Evolutionary conservation across 2,888 invertebrate species (phyloP).

Genomic region (Anoplius nigerrimus): DNA sequence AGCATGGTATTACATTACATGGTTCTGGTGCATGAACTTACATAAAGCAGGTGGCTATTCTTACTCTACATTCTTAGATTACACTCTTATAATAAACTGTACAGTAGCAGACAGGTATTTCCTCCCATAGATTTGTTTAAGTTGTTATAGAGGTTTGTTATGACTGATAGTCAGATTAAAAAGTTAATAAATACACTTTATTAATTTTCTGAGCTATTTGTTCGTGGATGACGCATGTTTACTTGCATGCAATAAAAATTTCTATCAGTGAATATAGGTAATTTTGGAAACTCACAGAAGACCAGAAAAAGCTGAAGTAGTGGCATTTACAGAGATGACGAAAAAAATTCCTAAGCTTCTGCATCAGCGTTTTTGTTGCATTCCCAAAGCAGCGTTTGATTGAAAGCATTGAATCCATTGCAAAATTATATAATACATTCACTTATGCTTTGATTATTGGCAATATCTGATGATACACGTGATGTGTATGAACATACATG

Average conservation of each 20-base stretch:
- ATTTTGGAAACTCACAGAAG: constrained; percentile 62
- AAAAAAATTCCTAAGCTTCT: constrained; percentile 35
- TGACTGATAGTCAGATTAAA: too few species aligned
- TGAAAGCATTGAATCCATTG: constrained; percentile 42
- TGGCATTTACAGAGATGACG: constrained; percentile 50
- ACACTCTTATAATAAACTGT: constrained; percentile 48
- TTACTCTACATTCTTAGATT: constrained; percentile 63
- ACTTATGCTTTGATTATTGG: constrained; percentile 1
- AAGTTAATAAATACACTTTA: too few species aligned
- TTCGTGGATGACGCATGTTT: too few species aligned
- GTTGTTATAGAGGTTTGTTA: not conserved
- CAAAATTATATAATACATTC: constrained; percentile 28
- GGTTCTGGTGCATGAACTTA: constrained; percentile 65
- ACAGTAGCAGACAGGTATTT: constrained; percentile 49
- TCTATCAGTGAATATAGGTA: not conserved
- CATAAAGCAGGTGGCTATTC: constrained; percentile 64
- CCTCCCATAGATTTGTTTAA: constrained; percentile 33
- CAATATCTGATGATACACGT: not conserved
- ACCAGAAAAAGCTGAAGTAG: constrained; percentile 59
- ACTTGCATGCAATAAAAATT: not conserved
- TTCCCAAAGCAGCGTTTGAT: constrained; percentile 35
- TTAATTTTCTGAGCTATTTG: too few species aligned
- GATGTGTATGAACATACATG: not conserved
- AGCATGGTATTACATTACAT: constrained; percentile 64
- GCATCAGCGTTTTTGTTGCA: constrained; percentile 32